Evolutionary conservation across 1,140 invertebrate species (phyloP), one percentile per base, ranked within the genome.

Genomic region (Drosophila sproati): DNA sequence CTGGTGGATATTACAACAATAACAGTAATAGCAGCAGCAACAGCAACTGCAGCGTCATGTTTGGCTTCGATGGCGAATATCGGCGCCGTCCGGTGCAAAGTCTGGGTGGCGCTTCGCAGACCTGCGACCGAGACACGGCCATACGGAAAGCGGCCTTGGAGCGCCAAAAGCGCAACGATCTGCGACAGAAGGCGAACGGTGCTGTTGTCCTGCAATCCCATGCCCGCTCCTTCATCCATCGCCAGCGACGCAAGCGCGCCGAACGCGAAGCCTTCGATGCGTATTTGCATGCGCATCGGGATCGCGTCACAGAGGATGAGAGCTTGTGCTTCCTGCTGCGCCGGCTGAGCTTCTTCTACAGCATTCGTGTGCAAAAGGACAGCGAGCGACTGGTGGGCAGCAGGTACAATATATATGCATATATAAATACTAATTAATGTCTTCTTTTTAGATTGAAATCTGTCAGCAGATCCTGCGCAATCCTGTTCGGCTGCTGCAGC

Each of bases 31-130:
- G n/a, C 34, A 73, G 12, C 37, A 66, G 34, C 43, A 72, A 7
- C 28, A 51, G 28, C 31, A 76, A 67, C 39, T 73, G 75, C 70
- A 61, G 59, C 51, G 80, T 80, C 77, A 95, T 94, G 95, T 97
- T 97, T 93, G 97, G 96, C 91, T 99, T 99, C 93, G 98, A 99
- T 91, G 98, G 98, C 52, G 96, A 98, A 91, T 98, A 97, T 92
- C 95, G 96, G 70, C 94, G 96, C 51, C 96, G 95, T 91, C 98
- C 98, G 1, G 95, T 97, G 74, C 98, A 98, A 93, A 98, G 97
- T 93, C 94, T 98, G 77, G 95, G 97, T 51, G 98, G 98, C 47
- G 96, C 96, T 4, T 93, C 94, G 29, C 92, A 95, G 92, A 93
- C 95, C 95, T 93, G 95, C 95, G 93, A 95, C 95, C 95, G 96